These are phyloP conservation scores for Andricus quercusramuli DNA, from an alignment of 2,888 invertebrate genomes.

Conservation along the genomic window DNA sequence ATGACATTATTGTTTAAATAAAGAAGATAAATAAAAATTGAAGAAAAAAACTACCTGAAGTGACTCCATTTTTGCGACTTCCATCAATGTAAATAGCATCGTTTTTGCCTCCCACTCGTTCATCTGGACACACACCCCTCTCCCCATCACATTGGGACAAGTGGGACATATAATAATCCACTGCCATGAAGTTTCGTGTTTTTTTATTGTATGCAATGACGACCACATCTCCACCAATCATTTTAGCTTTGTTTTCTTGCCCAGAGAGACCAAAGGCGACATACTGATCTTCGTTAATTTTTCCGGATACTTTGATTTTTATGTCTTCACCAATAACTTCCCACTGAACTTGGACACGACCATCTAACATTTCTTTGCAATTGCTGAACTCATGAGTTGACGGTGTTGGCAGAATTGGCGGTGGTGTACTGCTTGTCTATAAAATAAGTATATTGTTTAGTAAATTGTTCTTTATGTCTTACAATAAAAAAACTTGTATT, in stretches of 20 bases:
- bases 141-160: conserved; percentile 90
- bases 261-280: conserved; percentile 94
- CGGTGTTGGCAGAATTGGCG: conserved; percentile 80
- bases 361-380: conserved; percentile 91
- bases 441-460: conserved; percentile 64
- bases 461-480: neutral
- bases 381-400: conserved; percentile 81
- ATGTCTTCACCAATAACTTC: conserved; percentile 88
- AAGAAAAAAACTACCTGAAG: conserved; percentile 79
- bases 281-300: conserved; percentile 91
- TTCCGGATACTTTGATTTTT: conserved; percentile 88
- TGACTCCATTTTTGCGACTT: conserved; percentile 88
- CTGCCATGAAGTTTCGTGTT: conserved; percentile 84
- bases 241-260: conserved; percentile 85
- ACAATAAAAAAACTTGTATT: neutral
- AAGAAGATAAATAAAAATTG: neutral
- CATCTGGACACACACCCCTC: conserved; percentile 92
- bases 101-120: conserved; percentile 88
- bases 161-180: conserved; percentile 92
- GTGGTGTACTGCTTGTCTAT: conserved; percentile 89
- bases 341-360: conserved; percentile 93
- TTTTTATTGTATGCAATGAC: conserved; percentile 87
- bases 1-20: neutral
- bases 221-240: conserved; percentile 91
- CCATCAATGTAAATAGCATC: conserved; percentile 88